A percentile compares a stretch with the other conserved stretches of the same genome.
Conservation (phyloP, 2,888 invertebrate genomes). For the Spodoptera exigua region DNA sequence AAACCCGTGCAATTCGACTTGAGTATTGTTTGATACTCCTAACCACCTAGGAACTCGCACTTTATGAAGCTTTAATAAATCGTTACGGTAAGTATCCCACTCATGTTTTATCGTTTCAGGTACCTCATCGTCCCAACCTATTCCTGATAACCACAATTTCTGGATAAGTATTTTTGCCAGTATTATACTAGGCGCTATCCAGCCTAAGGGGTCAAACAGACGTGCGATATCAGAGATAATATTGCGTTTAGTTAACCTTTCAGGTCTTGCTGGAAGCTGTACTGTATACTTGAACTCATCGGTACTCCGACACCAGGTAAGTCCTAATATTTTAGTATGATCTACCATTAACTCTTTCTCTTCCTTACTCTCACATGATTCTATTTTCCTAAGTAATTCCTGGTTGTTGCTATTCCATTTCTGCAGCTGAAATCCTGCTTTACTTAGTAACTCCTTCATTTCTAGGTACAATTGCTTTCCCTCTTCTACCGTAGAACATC, state of each 20-base stretch:
- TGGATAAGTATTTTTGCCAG: conserved; percentile 8
- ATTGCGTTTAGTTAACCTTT: conserved; percentile 6
- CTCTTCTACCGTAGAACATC: conserved; percentile 11
- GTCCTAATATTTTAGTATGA: conserved; percentile 6
- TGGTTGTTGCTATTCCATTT: conserved; percentile 5
- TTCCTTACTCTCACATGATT: conserved; percentile 3
- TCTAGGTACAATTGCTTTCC: neutral
- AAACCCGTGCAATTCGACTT: conserved; percentile 6
- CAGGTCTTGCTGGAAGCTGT: conserved; percentile 7
- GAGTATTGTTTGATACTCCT: conserved; percentile 3
- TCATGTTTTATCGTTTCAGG: conserved; percentile 2
- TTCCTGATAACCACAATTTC: conserved; percentile 9
- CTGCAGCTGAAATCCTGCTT: conserved; percentile 3
- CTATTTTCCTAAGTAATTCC: conserved; percentile 3
- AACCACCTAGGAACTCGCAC: conserved; percentile 6
- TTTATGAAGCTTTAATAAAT: conserved; percentile 1
- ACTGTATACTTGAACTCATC: conserved; percentile 9
- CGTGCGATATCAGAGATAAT: conserved; percentile 12
- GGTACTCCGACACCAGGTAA: conserved; percentile 11
- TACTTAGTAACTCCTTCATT: conserved; percentile 2
- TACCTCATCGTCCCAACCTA: conserved; percentile 8
- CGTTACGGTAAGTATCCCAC: conserved; percentile 10
- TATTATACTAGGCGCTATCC: conserved; percentile 10
- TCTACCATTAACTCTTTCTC: conserved; percentile 1
- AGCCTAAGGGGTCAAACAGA: conserved; percentile 11